Evolutionary conservation across 2,113 vertebrate genomes (phyloP).

Genomic region (Cariama cristata): DNA sequence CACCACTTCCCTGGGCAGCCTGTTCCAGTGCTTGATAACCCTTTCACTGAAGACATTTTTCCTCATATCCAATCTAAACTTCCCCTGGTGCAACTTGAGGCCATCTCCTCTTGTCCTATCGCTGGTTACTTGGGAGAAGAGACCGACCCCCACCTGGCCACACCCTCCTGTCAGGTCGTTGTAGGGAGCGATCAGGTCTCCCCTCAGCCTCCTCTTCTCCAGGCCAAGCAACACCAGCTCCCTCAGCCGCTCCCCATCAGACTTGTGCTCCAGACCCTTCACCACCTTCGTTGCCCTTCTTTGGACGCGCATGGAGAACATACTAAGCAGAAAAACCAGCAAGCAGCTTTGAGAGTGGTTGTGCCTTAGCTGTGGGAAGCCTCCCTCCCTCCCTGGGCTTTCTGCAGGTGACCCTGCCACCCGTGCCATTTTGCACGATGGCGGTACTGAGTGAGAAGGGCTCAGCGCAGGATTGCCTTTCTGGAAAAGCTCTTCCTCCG

Average conservation of each 20-base stretch:
- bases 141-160: neutral
- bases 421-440: fast-evolving
- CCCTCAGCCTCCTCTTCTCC: neutral
- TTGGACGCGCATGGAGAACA: neutral
- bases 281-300: neutral
- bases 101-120: neutral
- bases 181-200: neutral
- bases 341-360: neutral
- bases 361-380: neutral
- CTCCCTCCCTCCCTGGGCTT: neutral
- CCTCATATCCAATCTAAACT: neutral
- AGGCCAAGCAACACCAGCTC: neutral
- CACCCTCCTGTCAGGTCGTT: neutral
- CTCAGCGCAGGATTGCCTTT: fast-evolving
- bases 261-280: neutral
- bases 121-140: neutral
- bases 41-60: too few relatives aligned
- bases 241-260: fast-evolving
- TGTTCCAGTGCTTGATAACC: neutral
- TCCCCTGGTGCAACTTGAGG: neutral
- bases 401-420: too few relatives aligned
- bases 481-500: neutral
- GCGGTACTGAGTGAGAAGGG: fast-evolving
- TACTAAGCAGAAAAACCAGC: neutral
- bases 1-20: neutral